Conservation (phyloP, 2,113 vertebrate species). For the Rhombomys opimus region DNA sequence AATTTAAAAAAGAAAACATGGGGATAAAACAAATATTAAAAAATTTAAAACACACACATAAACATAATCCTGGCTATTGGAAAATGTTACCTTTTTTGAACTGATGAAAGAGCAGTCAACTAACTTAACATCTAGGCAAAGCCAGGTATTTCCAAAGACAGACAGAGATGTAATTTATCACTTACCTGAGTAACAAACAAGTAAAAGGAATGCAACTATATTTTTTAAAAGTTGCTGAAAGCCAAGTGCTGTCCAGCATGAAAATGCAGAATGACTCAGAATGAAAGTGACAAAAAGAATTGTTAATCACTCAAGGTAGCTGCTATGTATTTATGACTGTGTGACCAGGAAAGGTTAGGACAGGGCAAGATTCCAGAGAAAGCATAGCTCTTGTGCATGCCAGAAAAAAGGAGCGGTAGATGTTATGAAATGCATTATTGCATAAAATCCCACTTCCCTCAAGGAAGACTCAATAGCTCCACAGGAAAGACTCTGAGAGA, state of each 20-base stretch:
- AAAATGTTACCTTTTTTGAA: not conserved
- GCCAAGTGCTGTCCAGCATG: not conserved
- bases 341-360: not conserved
- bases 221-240: not conserved
- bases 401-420: rapidly evolving
- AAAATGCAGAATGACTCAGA: not conserved
- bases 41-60: not conserved
- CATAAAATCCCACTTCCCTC: not conserved
- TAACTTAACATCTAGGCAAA: not conserved
- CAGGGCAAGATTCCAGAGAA: not conserved
- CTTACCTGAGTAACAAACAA: not conserved
- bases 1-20: not conserved
- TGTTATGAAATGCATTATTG: not conserved
- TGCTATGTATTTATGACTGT: not conserved
- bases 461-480: not conserved
- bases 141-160: not conserved
- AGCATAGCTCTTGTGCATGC: not conserved
- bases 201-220: not conserved
- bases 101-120: not conserved
- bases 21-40: not conserved
- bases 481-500: not conserved
- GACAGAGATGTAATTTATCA: not conserved
- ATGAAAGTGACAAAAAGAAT: not conserved
- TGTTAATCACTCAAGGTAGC: not conserved
- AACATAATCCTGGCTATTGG: not conserved